Conservation (phyloP, 2,113 vertebrate genomes). For the Syngnathus scovelli region DNA sequence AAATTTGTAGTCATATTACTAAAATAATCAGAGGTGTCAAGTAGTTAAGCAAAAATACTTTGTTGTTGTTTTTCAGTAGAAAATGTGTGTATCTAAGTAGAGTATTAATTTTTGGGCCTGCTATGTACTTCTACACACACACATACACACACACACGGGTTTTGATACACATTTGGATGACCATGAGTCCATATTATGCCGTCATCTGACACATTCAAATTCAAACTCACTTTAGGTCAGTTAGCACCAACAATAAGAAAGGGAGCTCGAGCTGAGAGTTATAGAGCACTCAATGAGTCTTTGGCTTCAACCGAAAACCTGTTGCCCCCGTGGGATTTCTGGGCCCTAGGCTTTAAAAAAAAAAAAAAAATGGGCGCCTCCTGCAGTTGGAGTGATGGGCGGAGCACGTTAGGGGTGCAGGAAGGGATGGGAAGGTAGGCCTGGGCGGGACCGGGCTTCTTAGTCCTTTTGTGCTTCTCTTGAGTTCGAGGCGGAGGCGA, state of each 20-base stretch:
- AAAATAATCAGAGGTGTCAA: background rate
- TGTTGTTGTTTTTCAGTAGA: constrained; percentile 41
- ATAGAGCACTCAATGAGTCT: constrained; percentile 64
- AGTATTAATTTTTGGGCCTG: too few relatives aligned
- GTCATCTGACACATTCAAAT: constrained; percentile 63
- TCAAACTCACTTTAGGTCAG: constrained; percentile 64
- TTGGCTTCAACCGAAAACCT: constrained; percentile 52
- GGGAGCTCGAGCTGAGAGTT: constrained; percentile 60
- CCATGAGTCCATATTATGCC: constrained; percentile 77
- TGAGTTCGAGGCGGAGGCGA: constrained; percentile 59
- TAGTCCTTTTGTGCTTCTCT: constrained; percentile 68
- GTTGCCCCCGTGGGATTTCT: constrained; percentile 59
- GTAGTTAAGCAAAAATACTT: too few relatives aligned
- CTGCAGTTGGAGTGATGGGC: constrained; percentile 57
- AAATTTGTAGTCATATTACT: background rate
- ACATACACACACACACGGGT: background rate
- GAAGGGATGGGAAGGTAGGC: constrained; percentile 48
- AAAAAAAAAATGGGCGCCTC: constrained; percentile 54
- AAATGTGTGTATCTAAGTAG: too few relatives aligned
- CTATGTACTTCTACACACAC: too few relatives aligned
- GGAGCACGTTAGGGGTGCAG: constrained; percentile 56
- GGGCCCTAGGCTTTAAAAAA: constrained; percentile 38
- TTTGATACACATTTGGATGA: constrained; percentile 68
- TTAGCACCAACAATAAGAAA: constrained; percentile 53
- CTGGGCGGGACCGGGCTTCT: constrained; percentile 47